Base-by-base conservation (phyloP, 2,113 vertebrate species). In the Tragelaphus imberbis region DNA sequence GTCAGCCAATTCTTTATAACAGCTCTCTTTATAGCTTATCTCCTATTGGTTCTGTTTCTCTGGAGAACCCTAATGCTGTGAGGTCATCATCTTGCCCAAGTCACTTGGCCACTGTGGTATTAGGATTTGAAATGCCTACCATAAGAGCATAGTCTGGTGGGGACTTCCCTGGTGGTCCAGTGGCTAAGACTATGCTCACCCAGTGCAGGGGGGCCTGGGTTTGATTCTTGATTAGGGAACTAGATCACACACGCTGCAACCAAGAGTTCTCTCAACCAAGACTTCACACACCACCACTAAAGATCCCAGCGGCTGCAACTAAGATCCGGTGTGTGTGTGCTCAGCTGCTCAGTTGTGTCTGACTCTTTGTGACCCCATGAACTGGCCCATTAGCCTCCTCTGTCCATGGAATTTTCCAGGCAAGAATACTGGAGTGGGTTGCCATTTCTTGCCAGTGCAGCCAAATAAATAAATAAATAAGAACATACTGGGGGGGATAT, bases 221-320 rank as follows among this genome's bases (percentile, higher is more conserved):
- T 12, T 12, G 68, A 40, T 40, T n/a, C 10, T 40, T 40, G 19
- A 3, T 71, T 71, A 71, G 19, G 19, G 19, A 40, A 71, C 19
- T 71, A 12, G n/a, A 12, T 23, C 2, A 1, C 19, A 71, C 68
- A 71, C 0, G n/a, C n/a, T 12, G n/a, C 68, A 71, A 40, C 68
- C 5, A 71, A 71, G 19, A 40, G n/a, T 36, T 71, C 65, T 36
- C 65, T 12, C n/a, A 71, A 71, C 68, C 1, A 40, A 71, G n/a
- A 71, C 68, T 71, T 71, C 68, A 71, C 68, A 36, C n/a, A 71
- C 68, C 33, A 11, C 65, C n/a, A 71, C 68, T 71, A 23, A 71
- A 40, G 68, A 40, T 71, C 19, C 9, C 19, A 40, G 68, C 0
- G 0, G n/a, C 68, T 0, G 0, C n/a, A 71, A 71, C 19, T 23